These are phyloP conservation scores for Microcebus griseorufus DNA, from an alignment of 2,113 vertebrate species.

Conservation along the genomic window DNA sequence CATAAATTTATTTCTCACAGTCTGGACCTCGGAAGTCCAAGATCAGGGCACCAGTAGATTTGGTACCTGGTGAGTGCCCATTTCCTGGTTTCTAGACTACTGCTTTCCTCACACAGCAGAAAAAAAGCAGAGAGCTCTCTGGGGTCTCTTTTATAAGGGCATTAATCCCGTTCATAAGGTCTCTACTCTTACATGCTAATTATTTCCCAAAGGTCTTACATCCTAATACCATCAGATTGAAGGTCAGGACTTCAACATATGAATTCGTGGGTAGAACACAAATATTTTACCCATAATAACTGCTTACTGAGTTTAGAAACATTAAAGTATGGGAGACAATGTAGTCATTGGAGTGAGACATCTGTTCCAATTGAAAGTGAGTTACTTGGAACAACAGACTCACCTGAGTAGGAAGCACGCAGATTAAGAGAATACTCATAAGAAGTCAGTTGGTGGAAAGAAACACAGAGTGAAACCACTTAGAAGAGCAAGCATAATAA, in stretches of 20 bases:
- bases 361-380: neutral
- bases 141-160: neutral
- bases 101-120: neutral
- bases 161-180: neutral
- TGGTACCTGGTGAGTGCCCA: neutral
- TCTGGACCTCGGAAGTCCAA: neutral
- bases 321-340: neutral
- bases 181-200: neutral
- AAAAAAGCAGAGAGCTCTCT: neutral
- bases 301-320: constrained; percentile 16
- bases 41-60: neutral
- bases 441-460: constrained; percentile 31
- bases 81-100: neutral
- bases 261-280: neutral
- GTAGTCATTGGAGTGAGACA: neutral
- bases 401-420: constrained; percentile 27
- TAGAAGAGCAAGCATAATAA: neutral
- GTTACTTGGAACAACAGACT: constrained; percentile 38
- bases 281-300: neutral
- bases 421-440: neutral
- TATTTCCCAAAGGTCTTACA: neutral
- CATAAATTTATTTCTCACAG: neutral
- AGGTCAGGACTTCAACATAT: neutral
- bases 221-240: neutral
- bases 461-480: neutral